phyloP scores from a whole-genome alignment of 2,797 vertebrate genomes.

The Rhincodon typus region DNA sequence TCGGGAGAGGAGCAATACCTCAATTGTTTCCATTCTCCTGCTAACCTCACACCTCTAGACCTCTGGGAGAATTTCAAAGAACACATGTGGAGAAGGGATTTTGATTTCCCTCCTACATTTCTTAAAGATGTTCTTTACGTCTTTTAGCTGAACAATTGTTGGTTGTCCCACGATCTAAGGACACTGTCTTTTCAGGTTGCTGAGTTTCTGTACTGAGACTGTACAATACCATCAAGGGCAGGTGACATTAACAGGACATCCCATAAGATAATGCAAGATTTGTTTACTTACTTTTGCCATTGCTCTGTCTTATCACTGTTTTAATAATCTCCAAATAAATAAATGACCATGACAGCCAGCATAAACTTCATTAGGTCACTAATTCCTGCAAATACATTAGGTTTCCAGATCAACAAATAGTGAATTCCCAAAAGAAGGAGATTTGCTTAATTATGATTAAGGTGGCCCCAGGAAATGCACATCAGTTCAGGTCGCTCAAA shows the following conservation, averaged over 20 bases:
- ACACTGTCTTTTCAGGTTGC: too few species aligned
- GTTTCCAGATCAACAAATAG: neutral
- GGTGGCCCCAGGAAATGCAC: neutral
- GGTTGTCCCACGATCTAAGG: too few species aligned
- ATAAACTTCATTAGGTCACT: neutral
- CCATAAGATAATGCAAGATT: too few species aligned
- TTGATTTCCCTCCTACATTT: neutral
- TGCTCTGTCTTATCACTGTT: too few species aligned
- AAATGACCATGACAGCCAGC: neutral
- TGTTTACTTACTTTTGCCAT: too few species aligned
- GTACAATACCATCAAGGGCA: too few species aligned
- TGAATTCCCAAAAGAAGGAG: neutral
- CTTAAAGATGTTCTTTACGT: neutral
- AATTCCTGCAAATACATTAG: neutral
- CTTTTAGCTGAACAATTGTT: too few species aligned
- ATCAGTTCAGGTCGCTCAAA: neutral
- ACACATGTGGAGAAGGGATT: neutral
- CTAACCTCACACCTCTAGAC: neutral
- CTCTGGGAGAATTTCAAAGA: neutral
- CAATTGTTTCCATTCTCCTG: neutral
- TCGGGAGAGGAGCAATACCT: neutral
- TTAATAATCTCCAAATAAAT: neutral
- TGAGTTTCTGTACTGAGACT: too few species aligned
- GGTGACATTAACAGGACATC: too few species aligned
- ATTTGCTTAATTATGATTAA: neutral